These are phyloP conservation scores for Stichodactyla mertensii DNA, from an alignment of 64 coral and sea anemone genomes.

Conservation along the genomic window DNA sequence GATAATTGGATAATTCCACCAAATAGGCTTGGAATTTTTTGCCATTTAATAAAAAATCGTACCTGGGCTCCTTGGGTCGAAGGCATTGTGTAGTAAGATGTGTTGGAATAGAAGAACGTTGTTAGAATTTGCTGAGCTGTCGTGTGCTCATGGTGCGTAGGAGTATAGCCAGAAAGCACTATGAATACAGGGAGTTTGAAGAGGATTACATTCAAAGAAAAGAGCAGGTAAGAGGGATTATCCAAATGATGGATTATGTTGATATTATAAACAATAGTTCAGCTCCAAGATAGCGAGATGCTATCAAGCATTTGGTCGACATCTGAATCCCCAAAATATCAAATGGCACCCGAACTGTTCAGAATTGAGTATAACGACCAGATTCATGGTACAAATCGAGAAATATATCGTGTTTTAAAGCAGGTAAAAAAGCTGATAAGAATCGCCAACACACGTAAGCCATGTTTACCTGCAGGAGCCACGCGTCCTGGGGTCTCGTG, in stretches of 20 bases:
- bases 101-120: background rate
- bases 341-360: background rate
- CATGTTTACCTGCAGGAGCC: background rate
- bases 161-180: background rate
- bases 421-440: background rate
- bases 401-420: background rate
- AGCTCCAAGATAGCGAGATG: background rate
- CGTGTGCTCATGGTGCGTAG: background rate
- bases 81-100: no score
- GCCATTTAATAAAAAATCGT: background rate
- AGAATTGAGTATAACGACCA: background rate
- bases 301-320: background rate
- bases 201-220: background rate
- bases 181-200: background rate
- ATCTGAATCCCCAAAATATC: background rate
- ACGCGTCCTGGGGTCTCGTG: background rate
- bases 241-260: constrained; percentile 17
- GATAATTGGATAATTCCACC: background rate
- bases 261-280: background rate
- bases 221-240: constrained; percentile 7
- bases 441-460: background rate
- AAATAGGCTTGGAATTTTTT: constrained; percentile 1
- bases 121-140: background rate
- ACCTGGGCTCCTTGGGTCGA: background rate
- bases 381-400: background rate